These are phyloP conservation scores for Sesia bembeciformis DNA, from an alignment of 2,888 invertebrate species.

Conservation along the genomic window DNA sequence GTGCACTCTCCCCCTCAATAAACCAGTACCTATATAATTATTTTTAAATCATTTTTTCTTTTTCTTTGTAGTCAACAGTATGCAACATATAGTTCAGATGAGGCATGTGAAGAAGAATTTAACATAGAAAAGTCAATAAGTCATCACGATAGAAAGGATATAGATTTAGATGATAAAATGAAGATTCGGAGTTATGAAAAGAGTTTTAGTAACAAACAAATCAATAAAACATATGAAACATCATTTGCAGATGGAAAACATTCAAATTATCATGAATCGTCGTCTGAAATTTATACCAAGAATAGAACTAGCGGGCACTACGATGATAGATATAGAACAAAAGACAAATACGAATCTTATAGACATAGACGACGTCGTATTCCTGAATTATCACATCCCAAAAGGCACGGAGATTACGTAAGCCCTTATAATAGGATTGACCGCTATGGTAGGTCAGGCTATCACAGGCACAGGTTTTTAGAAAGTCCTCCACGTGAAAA, in stretches of 20 bases:
- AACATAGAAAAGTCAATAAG: conserved; percentile 2
- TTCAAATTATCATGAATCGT: conserved; percentile 18
- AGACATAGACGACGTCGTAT: conserved; percentile 25
- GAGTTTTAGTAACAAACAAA: conserved; percentile 15
- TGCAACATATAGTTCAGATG: conserved; percentile 35
- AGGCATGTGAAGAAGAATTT: conserved; percentile 24
- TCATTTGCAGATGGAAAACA: too few relatives aligned
- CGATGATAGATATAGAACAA: conserved; percentile 20
- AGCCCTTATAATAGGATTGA: conserved; percentile 13
- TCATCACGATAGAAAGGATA: background rate
- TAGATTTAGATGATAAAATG: too few relatives aligned
- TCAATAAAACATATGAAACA: conserved; percentile 17
- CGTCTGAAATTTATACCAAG: conserved; percentile 10
- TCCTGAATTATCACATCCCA: conserved; percentile 25
- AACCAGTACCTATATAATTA: too few relatives aligned
- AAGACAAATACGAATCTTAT: conserved; percentile 27
- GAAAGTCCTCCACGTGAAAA: conserved; percentile 37
- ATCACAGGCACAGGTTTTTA: conserved; percentile 21
- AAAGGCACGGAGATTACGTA: conserved; percentile 15
- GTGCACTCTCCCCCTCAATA: too few relatives aligned
- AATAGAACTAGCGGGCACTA: conserved; percentile 16
- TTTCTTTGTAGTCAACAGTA: conserved; percentile 6
- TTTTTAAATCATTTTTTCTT: background rate
- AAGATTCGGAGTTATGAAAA: conserved; percentile 10
- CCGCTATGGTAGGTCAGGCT: conserved; percentile 18